These are phyloP conservation scores for Alcedo quadribrachys DNA, from an alignment of 2,797 vertebrate species.

Conservation along the genomic window DNA sequence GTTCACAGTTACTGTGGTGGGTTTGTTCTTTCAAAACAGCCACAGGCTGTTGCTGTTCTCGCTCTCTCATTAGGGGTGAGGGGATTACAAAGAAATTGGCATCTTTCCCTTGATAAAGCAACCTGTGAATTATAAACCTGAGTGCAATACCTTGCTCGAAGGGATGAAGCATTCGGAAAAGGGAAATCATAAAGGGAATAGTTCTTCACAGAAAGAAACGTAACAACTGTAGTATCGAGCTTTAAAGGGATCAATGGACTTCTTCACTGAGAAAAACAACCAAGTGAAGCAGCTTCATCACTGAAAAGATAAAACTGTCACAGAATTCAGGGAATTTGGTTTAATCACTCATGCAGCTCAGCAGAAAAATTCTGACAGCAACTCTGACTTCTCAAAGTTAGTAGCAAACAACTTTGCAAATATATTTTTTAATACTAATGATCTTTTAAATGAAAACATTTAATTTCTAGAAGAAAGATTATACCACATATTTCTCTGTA, in stretches of 20 bases:
- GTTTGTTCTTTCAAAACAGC: background rate
- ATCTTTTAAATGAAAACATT: background rate
- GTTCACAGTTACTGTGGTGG: background rate
- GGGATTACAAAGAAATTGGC: background rate
- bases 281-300: rapidly evolving
- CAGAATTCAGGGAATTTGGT: background rate
- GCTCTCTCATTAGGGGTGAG: rapidly evolving
- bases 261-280: background rate
- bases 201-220: background rate
- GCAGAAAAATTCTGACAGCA: background rate
- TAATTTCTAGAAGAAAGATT: background rate
- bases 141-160: background rate
- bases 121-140: background rate
- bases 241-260: background rate
- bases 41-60: background rate
- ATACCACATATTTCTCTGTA: background rate
- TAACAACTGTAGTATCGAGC: background rate
- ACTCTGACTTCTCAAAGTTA: background rate
- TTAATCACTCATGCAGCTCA: background rate
- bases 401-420: background rate
- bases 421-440: background rate
- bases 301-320: background rate
- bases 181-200: background rate
- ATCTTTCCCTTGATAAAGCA: background rate
- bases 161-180: background rate